phyloP scores from a whole-genome alignment of 64 coral and sea anemone genomes.

The Pocillopora damicornis region DNA sequence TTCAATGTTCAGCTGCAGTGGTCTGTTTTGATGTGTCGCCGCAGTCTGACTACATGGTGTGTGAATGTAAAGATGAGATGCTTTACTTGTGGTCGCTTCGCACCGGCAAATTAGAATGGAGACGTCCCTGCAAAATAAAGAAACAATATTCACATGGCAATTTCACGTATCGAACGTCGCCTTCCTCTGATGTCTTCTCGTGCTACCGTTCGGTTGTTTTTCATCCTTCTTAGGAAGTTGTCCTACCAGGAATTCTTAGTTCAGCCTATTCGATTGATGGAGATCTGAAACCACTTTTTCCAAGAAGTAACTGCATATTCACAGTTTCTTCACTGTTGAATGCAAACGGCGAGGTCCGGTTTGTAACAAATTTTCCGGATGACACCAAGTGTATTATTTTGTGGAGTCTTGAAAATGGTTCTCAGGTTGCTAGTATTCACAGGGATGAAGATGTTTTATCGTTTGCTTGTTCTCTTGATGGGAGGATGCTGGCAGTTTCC shows the following conservation, averaged over 20 bases:
- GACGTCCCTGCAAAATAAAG: background rate
- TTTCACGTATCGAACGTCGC: background rate
- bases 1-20: background rate
- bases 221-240: background rate
- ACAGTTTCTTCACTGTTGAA: background rate
- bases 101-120: background rate
- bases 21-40: background rate
- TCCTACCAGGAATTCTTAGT: background rate
- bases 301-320: background rate
- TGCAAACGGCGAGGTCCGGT: background rate
- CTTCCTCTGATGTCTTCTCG: background rate
- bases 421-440: background rate
- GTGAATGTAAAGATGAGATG: conserved; percentile 2
- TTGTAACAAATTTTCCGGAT: background rate
- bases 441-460: background rate
- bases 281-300: background rate
- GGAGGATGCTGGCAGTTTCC: background rate
- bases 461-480: background rate
- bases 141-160: background rate
- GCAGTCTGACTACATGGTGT: conserved; percentile 8
- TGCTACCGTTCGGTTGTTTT: conserved; percentile 14
- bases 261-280: background rate
- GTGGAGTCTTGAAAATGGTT: conserved; percentile 3
- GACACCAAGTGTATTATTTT: background rate
- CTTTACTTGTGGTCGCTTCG: conserved; percentile 5